These are phyloP conservation scores for Graphium colonna DNA, from an alignment of 2,888 invertebrate species.

Conservation along the genomic window DNA sequence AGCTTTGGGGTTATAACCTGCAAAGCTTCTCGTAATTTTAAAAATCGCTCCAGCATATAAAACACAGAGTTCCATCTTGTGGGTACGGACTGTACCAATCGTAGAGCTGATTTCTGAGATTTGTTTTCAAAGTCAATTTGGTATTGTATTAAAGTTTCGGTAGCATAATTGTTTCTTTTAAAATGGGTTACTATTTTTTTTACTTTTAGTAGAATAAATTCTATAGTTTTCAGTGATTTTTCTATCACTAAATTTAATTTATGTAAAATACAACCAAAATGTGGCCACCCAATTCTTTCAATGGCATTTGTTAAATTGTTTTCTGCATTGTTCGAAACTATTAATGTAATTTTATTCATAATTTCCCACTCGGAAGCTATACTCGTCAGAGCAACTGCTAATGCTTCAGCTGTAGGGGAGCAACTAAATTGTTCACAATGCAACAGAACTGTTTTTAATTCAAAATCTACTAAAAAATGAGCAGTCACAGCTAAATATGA, in stretches of 20 bases:
- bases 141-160: conserved; percentile 13
- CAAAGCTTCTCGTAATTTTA: conserved; percentile 16
- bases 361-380: conserved; percentile 2
- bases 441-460: too few species aligned
- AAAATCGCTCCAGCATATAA: conserved; percentile 25
- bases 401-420: too few species aligned
- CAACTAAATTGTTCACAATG: too few species aligned
- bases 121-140: conserved; percentile 7
- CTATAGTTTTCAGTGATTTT: conserved; percentile 7
- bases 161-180: conserved; percentile 16
- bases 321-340: conserved; percentile 4
- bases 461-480: too few species aligned
- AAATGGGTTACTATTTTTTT: conserved; percentile 15
- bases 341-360: conserved; percentile 1
- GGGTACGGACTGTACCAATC: conserved; percentile 18
- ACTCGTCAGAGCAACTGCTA: not conserved
- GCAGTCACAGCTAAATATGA: too few species aligned
- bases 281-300: conserved; percentile 7
- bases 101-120: conserved; percentile 6
- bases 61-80: conserved; percentile 27
- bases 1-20: conserved; percentile 17
- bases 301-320: conserved; percentile 2
- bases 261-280: conserved; percentile 16
- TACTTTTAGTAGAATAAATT: conserved; percentile 20
- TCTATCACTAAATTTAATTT: conserved; percentile 16